Conservation (phyloP, 2,113 vertebrate genomes). For the Tiliqua scincoides region DNA sequence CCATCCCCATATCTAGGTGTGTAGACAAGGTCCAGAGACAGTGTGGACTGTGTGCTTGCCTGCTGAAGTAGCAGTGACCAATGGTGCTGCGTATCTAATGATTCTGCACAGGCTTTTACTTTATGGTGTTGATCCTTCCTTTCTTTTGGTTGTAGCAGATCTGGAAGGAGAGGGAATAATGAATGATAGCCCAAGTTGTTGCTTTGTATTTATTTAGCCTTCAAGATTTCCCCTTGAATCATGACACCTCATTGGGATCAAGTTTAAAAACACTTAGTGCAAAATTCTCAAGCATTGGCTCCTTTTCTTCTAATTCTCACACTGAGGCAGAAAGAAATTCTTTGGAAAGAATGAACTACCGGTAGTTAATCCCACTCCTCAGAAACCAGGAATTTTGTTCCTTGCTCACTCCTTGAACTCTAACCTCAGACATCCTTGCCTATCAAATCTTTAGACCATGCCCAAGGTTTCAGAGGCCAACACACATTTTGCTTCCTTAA, state of each 20-base stretch:
- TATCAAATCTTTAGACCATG: background rate
- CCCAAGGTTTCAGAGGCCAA: too few relatives aligned
- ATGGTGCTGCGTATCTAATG: background rate
- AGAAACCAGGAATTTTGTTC: too few relatives aligned
- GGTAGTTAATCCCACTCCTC: background rate
- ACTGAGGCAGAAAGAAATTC: background rate
- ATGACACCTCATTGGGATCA: background rate
- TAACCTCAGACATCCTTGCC: background rate
- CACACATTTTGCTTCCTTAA: too few relatives aligned
- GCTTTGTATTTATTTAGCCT: background rate
- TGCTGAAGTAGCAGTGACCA: background rate
- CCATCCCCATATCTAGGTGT: background rate
- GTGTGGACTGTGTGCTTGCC: background rate
- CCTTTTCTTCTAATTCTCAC: background rate
- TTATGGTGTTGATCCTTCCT: background rate
- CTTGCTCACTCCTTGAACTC: background rate
- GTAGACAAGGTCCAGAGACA: background rate
- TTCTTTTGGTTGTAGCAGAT: background rate
- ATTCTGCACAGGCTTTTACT: background rate
- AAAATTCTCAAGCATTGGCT: background rate
- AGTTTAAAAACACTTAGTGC: background rate
- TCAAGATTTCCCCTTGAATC: background rate
- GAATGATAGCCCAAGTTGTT: background rate
- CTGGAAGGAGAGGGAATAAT: too few relatives aligned
- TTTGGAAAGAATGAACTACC: accelerated